phyloP scores from a whole-genome alignment of 2,113 vertebrate species.

The Manacus vitellinus region DNA sequence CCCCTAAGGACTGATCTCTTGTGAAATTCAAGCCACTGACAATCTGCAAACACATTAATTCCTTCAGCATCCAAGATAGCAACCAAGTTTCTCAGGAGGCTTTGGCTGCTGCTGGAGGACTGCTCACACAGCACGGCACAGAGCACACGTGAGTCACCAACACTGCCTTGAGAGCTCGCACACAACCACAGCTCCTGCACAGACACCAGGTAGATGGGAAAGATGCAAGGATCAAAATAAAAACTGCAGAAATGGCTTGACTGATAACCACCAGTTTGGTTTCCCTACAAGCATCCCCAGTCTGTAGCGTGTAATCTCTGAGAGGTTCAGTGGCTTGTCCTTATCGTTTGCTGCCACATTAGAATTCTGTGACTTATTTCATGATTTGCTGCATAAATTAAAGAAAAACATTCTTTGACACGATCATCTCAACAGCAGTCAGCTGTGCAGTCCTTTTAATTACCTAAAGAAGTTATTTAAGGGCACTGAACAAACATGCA shows the following conservation, averaged over 20 bases:
- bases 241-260: neutral
- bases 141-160: neutral
- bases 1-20: neutral
- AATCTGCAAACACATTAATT: conserved; percentile 18
- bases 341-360: neutral
- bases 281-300: neutral
- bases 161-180: neutral
- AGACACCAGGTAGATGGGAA: neutral
- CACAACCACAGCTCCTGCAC: neutral
- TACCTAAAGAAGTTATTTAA: neutral
- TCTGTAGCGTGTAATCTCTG: neutral
- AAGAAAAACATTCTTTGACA: neutral
- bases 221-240: neutral
- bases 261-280: neutral
- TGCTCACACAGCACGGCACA: neutral
- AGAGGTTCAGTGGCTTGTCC: neutral
- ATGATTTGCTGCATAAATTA: neutral
- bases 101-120: neutral
- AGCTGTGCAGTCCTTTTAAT: neutral
- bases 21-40: conserved; percentile 25
- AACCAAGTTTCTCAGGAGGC: neutral
- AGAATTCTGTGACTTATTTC: neutral
- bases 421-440: neutral
- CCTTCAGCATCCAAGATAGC: neutral
- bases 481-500: neutral